Conservation (phyloP, 2,113 vertebrate genomes). For the Acanthisitta chloris region DNA sequence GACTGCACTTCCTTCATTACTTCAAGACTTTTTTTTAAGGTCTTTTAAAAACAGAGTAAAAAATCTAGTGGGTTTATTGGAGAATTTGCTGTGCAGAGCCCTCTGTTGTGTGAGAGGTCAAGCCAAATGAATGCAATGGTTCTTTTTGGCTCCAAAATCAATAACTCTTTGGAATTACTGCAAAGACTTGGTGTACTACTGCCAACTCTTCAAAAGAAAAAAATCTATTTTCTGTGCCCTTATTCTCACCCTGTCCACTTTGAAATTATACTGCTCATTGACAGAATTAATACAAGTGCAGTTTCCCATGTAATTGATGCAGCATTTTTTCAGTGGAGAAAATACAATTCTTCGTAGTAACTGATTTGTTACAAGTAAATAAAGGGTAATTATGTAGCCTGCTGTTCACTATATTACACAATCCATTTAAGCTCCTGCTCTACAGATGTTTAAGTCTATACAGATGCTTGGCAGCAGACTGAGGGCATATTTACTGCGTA, state of each 20-base stretch:
- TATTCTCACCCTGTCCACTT: slow-evolving; percentile 32
- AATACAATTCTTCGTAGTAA: slow-evolving; percentile 1
- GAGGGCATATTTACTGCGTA: neutral
- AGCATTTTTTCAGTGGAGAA: neutral
- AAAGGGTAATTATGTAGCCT: slow-evolving; percentile 40
- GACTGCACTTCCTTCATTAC: neutral
- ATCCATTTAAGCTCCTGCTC: neutral
- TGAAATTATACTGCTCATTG: slow-evolving; percentile 11
- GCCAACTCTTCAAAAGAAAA: slow-evolving; percentile 18
- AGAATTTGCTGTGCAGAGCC: neutral
- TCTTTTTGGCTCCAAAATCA: slow-evolving; percentile 38
- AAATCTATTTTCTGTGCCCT: slow-evolving; percentile 40
- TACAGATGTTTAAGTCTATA: slow-evolving; percentile 27
- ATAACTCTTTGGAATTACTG: slow-evolving; percentile 33
- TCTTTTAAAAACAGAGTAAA: neutral
- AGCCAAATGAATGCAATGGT: neutral
- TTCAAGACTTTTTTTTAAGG: neutral
- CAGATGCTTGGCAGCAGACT: slow-evolving; percentile 15
- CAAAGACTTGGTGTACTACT: neutral
- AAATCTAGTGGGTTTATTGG: neutral
- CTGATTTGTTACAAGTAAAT: slow-evolving; percentile 42
- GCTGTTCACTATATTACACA: neutral
- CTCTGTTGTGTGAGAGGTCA: neutral
- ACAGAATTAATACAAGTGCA: slow-evolving; percentile 11
- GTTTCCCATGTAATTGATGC: slow-evolving; percentile 3